These are phyloP conservation scores for Zaprionus davidi DNA, from an alignment of 1,140 invertebrate genomes.

Conservation along the genomic window DNA sequence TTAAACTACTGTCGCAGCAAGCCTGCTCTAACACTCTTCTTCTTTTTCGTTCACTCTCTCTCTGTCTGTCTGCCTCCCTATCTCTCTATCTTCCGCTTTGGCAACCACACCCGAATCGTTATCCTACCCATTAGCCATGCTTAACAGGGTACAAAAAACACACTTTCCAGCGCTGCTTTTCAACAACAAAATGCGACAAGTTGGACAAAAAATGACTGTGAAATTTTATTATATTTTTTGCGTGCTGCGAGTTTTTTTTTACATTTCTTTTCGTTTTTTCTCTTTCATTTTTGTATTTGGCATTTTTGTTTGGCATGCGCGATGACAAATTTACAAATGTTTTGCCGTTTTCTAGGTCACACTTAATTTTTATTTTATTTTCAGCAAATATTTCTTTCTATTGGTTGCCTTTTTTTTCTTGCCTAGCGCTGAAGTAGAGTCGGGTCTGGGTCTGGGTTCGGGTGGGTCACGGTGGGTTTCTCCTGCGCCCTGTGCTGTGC, in stretches of 20 bases:
- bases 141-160: constrained; percentile 28
- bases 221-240: constrained; percentile 31
- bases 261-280: constrained; percentile 1
- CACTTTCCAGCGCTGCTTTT: constrained; percentile 30
- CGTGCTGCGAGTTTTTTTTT: background rate
- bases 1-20: background rate
- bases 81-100: background rate
- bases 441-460: background rate
- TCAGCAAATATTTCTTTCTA: constrained; percentile 65
- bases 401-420: constrained; percentile 46
- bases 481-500: background rate
- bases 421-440: background rate
- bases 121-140: background rate
- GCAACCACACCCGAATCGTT: constrained; percentile 7
- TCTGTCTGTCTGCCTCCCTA: background rate
- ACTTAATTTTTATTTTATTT: constrained; percentile 80
- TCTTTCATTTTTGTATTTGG: background rate
- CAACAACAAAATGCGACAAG: constrained; percentile 47
- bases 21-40: background rate
- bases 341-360: constrained; percentile 61
- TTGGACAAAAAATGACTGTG: constrained; percentile 21
- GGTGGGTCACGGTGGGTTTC: constrained; percentile 31
- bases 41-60: background rate
- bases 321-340: constrained; percentile 58
- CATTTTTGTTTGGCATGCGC: constrained; percentile 30